Percentiles rank a stretch among this genome's conserved stretches.
Evolutionary conservation across 2,113 vertebrate species (phyloP).

Genomic region (Crocuta crocuta): DNA sequence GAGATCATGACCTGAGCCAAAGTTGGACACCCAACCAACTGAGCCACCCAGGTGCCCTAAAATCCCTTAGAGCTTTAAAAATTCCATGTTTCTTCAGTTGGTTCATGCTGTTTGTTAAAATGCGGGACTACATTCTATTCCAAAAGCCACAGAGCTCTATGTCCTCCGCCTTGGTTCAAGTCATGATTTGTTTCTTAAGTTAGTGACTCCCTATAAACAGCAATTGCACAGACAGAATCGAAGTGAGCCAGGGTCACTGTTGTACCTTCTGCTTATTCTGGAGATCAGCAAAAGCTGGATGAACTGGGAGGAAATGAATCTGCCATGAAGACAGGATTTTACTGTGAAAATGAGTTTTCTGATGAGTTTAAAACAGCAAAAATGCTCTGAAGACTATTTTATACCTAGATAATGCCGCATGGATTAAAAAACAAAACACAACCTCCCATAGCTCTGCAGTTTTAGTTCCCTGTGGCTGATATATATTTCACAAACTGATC

Average conservation of each 20-base stretch:
- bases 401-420: background rate
- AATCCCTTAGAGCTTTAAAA: background rate
- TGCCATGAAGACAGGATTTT: conserved; percentile 17
- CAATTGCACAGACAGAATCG: background rate
- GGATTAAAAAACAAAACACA: conserved; percentile 15
- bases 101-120: background rate
- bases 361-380: conserved; percentile 25
- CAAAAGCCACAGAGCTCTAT: background rate
- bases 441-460: background rate
- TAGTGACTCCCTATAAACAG: conserved; percentile 7
- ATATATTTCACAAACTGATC: background rate
- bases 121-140: background rate
- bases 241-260: background rate
- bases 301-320: conserved; percentile 22
- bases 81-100: background rate
- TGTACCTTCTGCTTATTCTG: background rate
- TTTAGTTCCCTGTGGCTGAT: background rate
- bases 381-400: conserved; percentile 33
- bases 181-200: background rate
- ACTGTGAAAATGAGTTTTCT: conserved; percentile 46
- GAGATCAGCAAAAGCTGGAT: background rate
- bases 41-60: background rate
- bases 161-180: background rate
- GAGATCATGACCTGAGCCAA: too few species aligned
- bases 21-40: too few species aligned